Evolutionary conservation across 1,140 invertebrate genomes (phyloP).

Genomic region (Diachasma alloeum): DNA sequence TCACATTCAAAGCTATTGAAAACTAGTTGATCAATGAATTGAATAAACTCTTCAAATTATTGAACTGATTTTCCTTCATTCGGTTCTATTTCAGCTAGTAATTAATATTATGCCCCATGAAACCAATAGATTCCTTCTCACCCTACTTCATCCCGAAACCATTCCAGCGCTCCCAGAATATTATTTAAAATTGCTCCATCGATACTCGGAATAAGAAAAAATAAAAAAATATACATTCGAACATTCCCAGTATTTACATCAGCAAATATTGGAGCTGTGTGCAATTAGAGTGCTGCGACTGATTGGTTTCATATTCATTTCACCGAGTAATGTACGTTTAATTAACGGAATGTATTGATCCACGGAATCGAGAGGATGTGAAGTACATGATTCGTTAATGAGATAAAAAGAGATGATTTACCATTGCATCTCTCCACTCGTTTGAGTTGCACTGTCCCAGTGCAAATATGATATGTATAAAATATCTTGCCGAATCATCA

Average conservation of each 20-base stretch:
- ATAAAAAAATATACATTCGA: not conserved
- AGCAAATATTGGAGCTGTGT: not conserved
- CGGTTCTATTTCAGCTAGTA: no score
- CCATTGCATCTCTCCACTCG: not conserved
- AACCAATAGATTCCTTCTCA: no score
- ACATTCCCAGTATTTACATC: not conserved
- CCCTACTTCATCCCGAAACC: not conserved
- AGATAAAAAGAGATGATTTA: not conserved
- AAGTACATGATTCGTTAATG: not conserved
- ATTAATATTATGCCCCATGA: no score
- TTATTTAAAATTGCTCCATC: not conserved
- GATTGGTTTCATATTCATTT: slow-evolving; percentile 41
- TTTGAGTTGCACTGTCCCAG: no score
- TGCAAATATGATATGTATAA: no score
- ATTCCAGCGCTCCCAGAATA: not conserved
- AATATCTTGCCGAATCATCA: no score
- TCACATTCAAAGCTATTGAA: not conserved
- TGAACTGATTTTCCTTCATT: no score
- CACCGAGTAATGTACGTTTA: slow-evolving; percentile 46
- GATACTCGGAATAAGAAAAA: not conserved
- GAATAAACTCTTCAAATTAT: no score
- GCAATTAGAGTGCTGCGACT: slow-evolving; percentile 12
- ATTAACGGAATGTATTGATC: slow-evolving; percentile 40
- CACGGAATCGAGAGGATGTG: slow-evolving; percentile 8
- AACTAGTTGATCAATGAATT: not conserved